phyloP scores from a whole-genome alignment of 2,113 vertebrate genomes.

The Phocoena phocoena region DNA sequence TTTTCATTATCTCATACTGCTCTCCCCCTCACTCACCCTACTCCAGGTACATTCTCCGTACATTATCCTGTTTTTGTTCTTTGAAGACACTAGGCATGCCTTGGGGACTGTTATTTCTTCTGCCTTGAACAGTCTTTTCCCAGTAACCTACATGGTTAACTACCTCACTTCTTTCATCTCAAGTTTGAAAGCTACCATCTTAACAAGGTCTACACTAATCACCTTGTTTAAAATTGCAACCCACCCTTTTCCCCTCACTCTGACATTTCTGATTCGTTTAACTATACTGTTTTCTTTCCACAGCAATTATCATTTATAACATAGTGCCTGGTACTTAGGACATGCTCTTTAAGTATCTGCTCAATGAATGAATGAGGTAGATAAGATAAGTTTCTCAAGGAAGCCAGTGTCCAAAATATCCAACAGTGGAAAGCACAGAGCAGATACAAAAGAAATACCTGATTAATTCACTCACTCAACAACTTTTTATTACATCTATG shows the following conservation, averaged over 20 bases:
- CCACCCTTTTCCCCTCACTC: not conserved
- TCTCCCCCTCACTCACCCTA: not conserved
- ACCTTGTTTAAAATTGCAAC: slow-evolving; percentile 19
- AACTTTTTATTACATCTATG: not conserved
- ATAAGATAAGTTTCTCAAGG: not conserved
- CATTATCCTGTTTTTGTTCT: not conserved
- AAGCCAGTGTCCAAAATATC: not conserved
- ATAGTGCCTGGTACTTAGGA: not conserved
- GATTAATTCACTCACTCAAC: not conserved
- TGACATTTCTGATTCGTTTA: slow-evolving; percentile 5
- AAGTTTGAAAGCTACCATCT: not conserved
- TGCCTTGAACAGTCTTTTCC: not conserved
- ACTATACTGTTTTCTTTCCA: not conserved
- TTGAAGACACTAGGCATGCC: not conserved
- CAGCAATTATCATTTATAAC: not conserved
- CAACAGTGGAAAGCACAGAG: not conserved
- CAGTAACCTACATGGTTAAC: not conserved
- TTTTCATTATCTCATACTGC: not conserved
- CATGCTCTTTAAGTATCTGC: not conserved
- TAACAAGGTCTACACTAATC: not conserved
- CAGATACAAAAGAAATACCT: slow-evolving; percentile 23
- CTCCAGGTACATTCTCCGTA: not conserved
- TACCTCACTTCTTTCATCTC: slow-evolving; percentile 18
- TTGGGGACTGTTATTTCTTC: not conserved
- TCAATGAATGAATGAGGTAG: not conserved